These are phyloP conservation scores for Girardinus metallicus DNA, from an alignment of 2,797 vertebrate species.

Conservation along the genomic window DNA sequence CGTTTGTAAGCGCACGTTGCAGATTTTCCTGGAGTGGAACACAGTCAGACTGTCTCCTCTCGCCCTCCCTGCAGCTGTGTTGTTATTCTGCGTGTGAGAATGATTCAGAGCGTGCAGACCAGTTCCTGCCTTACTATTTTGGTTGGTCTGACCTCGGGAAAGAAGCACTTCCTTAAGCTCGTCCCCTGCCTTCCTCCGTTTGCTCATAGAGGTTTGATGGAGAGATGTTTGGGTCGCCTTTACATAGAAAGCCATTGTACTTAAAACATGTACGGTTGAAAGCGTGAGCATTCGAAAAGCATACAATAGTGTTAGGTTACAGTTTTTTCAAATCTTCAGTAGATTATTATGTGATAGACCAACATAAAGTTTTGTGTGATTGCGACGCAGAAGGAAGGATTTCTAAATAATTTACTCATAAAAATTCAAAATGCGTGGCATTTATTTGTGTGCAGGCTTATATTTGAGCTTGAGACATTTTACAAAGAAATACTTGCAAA, in stretches of 20 bases:
- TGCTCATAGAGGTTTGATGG: slow-evolving; percentile 20
- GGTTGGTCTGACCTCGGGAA: slow-evolving; percentile 56
- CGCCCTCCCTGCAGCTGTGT: slow-evolving; percentile 29
- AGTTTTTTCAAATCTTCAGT: neutral
- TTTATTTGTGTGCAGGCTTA: neutral
- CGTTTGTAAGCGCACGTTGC: slow-evolving; percentile 5
- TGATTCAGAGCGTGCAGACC: slow-evolving; percentile 57
- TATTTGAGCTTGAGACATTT: neutral
- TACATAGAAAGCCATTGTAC: neutral
- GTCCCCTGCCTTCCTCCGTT: slow-evolving; percentile 24
- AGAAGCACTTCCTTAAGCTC: slow-evolving; percentile 57
- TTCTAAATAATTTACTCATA: neutral
- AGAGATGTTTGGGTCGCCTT: slow-evolving; percentile 14
- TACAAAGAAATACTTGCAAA: neutral
- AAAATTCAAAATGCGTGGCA: neutral
- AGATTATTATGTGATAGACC: neutral
- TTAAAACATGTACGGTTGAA: neutral
- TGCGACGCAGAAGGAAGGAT: neutral
- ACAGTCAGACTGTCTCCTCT: slow-evolving; percentile 24
- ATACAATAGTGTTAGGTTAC: no score
- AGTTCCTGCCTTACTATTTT: slow-evolving; percentile 72
- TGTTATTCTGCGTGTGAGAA: slow-evolving; percentile 54
- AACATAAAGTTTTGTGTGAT: neutral
- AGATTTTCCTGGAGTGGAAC: slow-evolving; percentile 36
- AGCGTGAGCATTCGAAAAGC: neutral